Percentiles rank a stretch among this genome's conserved stretches.
phyloP scores from a whole-genome alignment of 2,797 vertebrate genomes.

The Melanotaenia nigrans region DNA sequence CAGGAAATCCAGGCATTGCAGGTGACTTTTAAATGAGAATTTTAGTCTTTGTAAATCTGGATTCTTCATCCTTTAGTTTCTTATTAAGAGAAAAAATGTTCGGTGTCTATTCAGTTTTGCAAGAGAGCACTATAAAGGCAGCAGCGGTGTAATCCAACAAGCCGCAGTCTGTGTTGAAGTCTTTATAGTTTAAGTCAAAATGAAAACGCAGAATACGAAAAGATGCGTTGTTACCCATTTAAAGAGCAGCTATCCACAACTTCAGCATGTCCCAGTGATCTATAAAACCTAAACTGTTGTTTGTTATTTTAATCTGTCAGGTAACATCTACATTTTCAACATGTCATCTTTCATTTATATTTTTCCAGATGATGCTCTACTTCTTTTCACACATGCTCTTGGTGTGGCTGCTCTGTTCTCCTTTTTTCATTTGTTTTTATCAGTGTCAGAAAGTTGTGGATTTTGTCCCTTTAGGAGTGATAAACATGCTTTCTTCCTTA shows the following conservation, averaged over 20 bases:
- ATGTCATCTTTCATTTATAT: not conserved
- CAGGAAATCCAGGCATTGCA: constrained; percentile 63
- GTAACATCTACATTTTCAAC: not conserved
- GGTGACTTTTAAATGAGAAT: constrained; percentile 39
- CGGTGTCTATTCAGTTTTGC: not conserved
- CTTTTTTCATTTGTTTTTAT: not conserved
- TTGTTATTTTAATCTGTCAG: not conserved
- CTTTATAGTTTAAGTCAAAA: not conserved
- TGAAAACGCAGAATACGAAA: not conserved
- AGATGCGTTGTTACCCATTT: not conserved
- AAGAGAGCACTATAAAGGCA: not conserved
- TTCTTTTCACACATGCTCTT: not conserved
- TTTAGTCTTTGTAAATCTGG: not conserved
- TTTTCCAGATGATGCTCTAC: not conserved
- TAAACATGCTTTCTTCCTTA: constrained; percentile 28
- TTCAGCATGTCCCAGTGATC: not conserved
- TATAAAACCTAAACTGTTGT: not conserved
- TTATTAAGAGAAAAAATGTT: not conserved
- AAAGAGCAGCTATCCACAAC: not conserved
- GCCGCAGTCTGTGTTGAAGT: not conserved
- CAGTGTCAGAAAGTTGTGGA: not conserved
- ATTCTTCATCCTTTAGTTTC: not conserved
- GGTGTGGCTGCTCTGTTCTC: not conserved
- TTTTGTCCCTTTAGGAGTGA: constrained; percentile 11
- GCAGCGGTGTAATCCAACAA: not conserved